These are phyloP conservation scores for Zophobas atratus DNA, from an alignment of 1,140 invertebrate species.

Conservation along the genomic window DNA sequence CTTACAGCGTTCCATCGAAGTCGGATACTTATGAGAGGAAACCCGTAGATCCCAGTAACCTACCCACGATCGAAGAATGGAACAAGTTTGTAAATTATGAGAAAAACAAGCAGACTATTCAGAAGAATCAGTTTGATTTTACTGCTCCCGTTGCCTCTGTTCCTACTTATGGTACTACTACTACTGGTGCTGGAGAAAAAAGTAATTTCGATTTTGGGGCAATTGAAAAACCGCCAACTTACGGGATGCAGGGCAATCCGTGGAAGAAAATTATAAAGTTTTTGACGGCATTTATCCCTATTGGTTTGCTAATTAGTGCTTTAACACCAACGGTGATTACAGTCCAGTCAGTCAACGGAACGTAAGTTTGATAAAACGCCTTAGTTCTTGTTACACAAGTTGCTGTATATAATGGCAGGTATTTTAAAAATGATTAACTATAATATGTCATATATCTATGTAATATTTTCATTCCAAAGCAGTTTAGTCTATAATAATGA, in stretches of 20 bases:
- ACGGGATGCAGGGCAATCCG: conserved; percentile 55
- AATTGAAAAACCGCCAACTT: neutral
- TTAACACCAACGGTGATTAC: conserved; percentile 72
- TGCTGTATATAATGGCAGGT: neutral
- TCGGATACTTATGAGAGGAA: neutral
- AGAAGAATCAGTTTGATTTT: conserved; percentile 46
- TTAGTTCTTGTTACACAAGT: neutral
- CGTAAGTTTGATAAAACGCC: conserved; percentile 54
- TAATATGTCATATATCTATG: no score
- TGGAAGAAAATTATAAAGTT: conserved; percentile 71
- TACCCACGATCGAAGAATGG: conserved; percentile 14
- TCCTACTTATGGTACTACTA: neutral
- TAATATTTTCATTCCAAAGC: no score
- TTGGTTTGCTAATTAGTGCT: conserved; percentile 73
- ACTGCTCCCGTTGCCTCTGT: neutral
- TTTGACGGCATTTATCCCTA: conserved; percentile 71
- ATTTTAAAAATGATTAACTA: no score
- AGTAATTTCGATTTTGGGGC: neutral
- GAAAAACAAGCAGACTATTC: neutral
- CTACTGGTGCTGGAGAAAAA: neutral
- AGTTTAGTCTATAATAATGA: no score
- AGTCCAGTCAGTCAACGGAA: conserved; percentile 65
- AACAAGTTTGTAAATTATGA: conserved; percentile 6
- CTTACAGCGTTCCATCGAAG: conserved; percentile 23
- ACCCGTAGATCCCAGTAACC: neutral